Conservation (phyloP, 2,888 invertebrate species). For the Ornithoptera alexandrae region DNA sequence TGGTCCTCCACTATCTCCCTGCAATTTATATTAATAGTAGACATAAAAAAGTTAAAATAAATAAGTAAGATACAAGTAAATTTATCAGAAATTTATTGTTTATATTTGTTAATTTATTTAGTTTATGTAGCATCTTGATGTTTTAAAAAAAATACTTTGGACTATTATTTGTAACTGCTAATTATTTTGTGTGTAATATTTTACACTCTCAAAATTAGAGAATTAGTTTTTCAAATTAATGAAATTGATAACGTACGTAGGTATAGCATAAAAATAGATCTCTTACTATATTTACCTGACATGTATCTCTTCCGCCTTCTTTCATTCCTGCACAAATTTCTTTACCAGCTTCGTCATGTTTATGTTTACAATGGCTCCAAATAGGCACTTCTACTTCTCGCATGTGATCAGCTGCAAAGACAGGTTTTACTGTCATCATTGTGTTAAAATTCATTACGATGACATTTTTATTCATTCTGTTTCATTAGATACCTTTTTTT, state of each 20-base stretch:
- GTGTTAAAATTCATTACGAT: not conserved
- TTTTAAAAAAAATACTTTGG: too few species aligned
- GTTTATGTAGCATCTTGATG: too few species aligned
- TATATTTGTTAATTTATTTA: too few species aligned
- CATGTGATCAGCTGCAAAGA: slow-evolving; percentile 85
- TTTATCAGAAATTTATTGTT: too few species aligned
- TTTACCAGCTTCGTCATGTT: slow-evolving; percentile 82
- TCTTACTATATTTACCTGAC: slow-evolving; percentile 74
- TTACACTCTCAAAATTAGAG: too few species aligned
- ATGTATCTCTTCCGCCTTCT: slow-evolving; percentile 90
- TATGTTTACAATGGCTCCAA: slow-evolving; percentile 82
- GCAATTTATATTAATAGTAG: slow-evolving; percentile 3
- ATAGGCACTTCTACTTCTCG: slow-evolving; percentile 90
- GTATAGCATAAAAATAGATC: not conserved
- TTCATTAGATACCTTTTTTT: too few species aligned
- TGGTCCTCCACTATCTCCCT: slow-evolving; percentile 92
- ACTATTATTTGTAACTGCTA: too few species aligned
- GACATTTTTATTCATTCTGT: not conserved
- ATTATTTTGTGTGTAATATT: too few species aligned
- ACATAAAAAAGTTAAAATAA: not conserved
- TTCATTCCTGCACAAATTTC: slow-evolving; percentile 88
- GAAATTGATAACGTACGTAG: not conserved
- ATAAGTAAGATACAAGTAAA: too few species aligned
- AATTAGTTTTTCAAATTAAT: too few species aligned
- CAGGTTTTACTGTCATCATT: not conserved